Evolutionary conservation across 2,888 invertebrate species (phyloP).

Genomic region (Dicycla oo): DNA sequence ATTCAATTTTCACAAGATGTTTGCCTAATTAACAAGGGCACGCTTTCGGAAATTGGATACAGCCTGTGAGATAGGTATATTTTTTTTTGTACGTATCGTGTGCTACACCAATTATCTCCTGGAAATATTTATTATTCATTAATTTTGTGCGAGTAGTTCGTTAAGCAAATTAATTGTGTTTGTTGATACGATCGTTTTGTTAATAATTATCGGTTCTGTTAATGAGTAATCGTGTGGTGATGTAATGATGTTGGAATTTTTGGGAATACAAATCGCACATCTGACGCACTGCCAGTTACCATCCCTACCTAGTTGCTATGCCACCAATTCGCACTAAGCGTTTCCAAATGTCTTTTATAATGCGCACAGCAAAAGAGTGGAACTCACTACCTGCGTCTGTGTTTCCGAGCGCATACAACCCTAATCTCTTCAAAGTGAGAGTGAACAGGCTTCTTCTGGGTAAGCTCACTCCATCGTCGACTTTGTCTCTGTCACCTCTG

Average conservation of each 20-base stretch:
- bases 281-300: no score
- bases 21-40: constrained; percentile 38
- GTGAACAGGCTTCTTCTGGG: no score
- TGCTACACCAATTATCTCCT: constrained; percentile 52
- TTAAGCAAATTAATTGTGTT: constrained; percentile 30
- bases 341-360: no score
- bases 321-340: no score
- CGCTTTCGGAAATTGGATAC: constrained; percentile 34
- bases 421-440: no score
- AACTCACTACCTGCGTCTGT: no score
- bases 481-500: no score
- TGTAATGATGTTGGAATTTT: background rate
- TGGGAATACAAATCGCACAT: no score
- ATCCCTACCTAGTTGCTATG: no score
- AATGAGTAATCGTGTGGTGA: background rate
- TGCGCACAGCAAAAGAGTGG: no score
- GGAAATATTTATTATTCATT: constrained; percentile 59
- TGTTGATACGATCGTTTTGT: constrained; percentile 21
- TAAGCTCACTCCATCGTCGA: no score
- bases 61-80: constrained; percentile 39
- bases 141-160: constrained; percentile 39
- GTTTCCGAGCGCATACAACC: no score
- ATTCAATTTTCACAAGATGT: constrained; percentile 42
- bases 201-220: constrained; percentile 13
- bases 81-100: constrained; percentile 36